Evolutionary conservation across 2,113 vertebrate genomes (phyloP).

Genomic region (Myanophis thanlyinensis): DNA sequence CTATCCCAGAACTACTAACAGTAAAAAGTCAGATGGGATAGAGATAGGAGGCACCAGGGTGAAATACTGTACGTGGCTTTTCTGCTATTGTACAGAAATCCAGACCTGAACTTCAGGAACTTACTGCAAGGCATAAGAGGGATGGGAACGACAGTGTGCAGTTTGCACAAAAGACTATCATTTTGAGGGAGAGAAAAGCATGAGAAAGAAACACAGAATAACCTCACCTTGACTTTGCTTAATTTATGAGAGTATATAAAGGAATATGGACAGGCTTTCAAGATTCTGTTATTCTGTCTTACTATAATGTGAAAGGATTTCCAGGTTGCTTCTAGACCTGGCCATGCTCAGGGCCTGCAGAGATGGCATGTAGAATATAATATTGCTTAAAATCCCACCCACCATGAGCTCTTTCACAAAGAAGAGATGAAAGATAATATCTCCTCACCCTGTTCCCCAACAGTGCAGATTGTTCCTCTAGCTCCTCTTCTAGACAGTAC

Average conservation of each 20-base stretch:
- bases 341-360: not conserved
- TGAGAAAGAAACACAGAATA: not conserved
- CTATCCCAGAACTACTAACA: not conserved
- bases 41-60: not conserved
- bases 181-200: not conserved
- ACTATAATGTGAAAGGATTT: not conserved
- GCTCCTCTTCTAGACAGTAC: not conserved
- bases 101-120: not conserved
- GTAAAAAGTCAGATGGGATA: not conserved
- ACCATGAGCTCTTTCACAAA: not conserved
- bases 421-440: not conserved
- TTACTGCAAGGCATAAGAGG: not conserved
- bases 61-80: not conserved
- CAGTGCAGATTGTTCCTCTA: not conserved
- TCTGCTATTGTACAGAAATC: not conserved
- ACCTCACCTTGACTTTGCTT: not conserved
- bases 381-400: not conserved
- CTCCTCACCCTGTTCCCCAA: not conserved
- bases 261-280: not conserved
- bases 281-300: not conserved
- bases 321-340: not conserved
- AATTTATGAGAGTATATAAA: not conserved
- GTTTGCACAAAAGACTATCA: not conserved
- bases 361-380: not conserved
- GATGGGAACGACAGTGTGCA: accelerated